Conservation (phyloP, 2,113 vertebrate genomes). For the Microcebus murinus region DNA sequence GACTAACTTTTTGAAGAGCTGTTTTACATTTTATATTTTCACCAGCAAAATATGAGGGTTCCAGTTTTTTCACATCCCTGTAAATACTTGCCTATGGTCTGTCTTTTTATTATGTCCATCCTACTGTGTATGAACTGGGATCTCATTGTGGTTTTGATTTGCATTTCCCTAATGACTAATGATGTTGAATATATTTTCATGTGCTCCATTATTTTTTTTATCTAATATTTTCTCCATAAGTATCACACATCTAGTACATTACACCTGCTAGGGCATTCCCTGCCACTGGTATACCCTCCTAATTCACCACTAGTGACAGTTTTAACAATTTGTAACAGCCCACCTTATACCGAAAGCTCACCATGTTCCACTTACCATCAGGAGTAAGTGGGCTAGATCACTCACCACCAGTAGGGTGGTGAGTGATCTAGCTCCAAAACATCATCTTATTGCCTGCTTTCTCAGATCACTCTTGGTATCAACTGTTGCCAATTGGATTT, state of each 20-base stretch:
- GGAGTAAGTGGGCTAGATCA: no score
- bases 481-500: not conserved
- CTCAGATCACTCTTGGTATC: not conserved
- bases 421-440: slow-evolving; percentile 7
- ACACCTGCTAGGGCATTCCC: not conserved
- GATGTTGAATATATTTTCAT: slow-evolving; percentile 1
- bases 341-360: not conserved
- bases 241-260: not conserved
- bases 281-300: not conserved
- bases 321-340: slow-evolving; percentile 8
- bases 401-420: not conserved
- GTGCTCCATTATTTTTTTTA: not conserved
- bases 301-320: not conserved
- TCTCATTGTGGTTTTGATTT: not conserved
- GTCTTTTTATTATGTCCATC: not conserved
- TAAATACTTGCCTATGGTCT: not conserved
- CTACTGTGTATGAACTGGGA: not conserved
- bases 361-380: not conserved
- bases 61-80: not conserved
- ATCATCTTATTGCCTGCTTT: not conserved
- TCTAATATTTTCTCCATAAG: slow-evolving; percentile 20
- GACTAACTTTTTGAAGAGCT: not conserved
- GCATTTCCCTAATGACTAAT: slow-evolving; percentile 2
- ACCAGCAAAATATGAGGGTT: not conserved
- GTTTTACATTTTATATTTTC: slow-evolving; percentile 36